Conservation (phyloP, 23 tunicate species). For the Styela plicata region DNA sequence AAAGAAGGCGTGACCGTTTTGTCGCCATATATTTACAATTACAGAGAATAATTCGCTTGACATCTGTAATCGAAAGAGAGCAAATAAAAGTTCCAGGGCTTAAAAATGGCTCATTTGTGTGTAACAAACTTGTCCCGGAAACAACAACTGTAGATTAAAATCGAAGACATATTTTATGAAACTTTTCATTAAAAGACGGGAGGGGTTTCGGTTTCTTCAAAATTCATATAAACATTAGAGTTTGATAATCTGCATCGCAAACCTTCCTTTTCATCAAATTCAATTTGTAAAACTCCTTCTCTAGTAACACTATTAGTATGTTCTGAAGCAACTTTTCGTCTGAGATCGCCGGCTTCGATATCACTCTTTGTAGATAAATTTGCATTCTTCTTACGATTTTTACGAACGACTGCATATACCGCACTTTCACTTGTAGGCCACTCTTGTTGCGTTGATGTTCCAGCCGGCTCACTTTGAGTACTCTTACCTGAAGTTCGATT, state of each 20-base stretch:
- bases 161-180: too few species aligned
- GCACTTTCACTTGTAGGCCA: neutral
- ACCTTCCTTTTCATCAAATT: slow-evolving; percentile 22
- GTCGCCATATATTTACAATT: too few species aligned
- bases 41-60: too few species aligned
- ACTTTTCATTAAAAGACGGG: neutral
- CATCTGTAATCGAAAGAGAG: too few species aligned
- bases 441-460: neutral
- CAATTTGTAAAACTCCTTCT: slow-evolving; percentile 30
- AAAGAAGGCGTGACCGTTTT: too few species aligned
- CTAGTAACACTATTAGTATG: slow-evolving; percentile 8
- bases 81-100: too few species aligned
- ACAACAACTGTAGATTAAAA: too few species aligned
- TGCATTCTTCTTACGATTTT: neutral
- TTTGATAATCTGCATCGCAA: slow-evolving; percentile 20
- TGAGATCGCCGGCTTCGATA: neutral
- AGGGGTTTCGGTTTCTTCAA: slow-evolving; percentile 17
- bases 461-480: neutral
- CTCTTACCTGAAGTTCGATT: neutral
- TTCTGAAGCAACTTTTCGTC: neutral
- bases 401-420: slow-evolving; percentile 24
- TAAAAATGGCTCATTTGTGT: too few species aligned
- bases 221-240: slow-evolving; percentile 19
- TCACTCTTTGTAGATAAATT: neutral
- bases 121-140: too few species aligned